Evolutionary conservation across 2,113 vertebrate genomes (phyloP).

Genomic region (Lasiurus cinereus): DNA sequence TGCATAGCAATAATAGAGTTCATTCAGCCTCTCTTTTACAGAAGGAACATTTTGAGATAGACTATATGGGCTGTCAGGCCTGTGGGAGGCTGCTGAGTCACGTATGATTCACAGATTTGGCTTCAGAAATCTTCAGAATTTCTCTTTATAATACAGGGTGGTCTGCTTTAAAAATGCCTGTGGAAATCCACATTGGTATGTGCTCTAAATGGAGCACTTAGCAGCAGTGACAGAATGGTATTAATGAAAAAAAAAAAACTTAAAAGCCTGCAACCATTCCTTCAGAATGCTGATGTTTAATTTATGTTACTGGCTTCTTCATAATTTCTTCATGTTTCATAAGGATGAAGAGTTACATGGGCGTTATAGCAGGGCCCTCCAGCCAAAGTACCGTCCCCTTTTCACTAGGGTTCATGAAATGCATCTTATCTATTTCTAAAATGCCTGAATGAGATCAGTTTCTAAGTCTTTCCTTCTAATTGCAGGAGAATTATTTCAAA

Average conservation of each 20-base stretch:
- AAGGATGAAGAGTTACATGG: neutral
- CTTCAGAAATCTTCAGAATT: constrained; percentile 61
- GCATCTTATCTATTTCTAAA: neutral
- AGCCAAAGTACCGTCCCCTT: neutral
- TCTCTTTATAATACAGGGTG: neutral
- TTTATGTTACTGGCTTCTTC: constrained; percentile 40
- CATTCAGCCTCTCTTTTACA: constrained; percentile 8
- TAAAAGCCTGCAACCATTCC: neutral
- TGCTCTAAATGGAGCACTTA: neutral
- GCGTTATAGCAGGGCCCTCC: accelerated
- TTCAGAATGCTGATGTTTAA: neutral
- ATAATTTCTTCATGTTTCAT: neutral
- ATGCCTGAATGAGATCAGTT: neutral
- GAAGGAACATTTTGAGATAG: constrained; percentile 44
- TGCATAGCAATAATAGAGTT: neutral
- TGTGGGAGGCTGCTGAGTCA: constrained; percentile 73
- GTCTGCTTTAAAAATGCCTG: constrained; percentile 48
- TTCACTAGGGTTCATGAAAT: neutral
- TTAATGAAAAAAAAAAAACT: constrained; percentile 21
- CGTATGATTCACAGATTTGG: constrained; percentile 51
- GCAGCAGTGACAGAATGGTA: constrained; percentile 40
- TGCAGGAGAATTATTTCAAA: neutral
- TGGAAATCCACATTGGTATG: constrained; percentile 44
- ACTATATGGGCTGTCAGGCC: neutral
- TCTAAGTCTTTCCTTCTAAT: neutral